phyloP scores from a whole-genome alignment of 2,888 invertebrate species.

The Drosophila merina region DNA sequence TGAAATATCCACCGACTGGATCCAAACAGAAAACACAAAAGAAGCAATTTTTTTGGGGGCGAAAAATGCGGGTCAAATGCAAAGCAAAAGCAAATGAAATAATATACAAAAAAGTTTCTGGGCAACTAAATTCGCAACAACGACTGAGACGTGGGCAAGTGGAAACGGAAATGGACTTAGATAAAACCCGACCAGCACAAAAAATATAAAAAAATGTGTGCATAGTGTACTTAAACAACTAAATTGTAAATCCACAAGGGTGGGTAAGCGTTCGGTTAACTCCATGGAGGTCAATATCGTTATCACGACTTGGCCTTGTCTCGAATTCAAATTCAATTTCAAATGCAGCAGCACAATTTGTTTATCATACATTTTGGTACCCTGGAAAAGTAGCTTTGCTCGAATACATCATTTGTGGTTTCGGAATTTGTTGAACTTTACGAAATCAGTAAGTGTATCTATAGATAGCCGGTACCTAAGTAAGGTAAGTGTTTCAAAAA shows the following conservation, averaged over 20 bases:
- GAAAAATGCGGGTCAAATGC: conserved; percentile 37
- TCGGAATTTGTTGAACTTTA: too few species aligned
- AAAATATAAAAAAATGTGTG: conserved; percentile 14
- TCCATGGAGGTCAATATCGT: conserved; percentile 38
- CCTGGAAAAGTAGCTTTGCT: neutral
- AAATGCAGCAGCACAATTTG: conserved; percentile 26
- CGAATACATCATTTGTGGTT: neutral
- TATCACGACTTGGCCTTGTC: conserved; percentile 34
- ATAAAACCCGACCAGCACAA: conserved; percentile 18
- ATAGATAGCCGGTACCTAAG: neutral
- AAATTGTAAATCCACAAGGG: conserved; percentile 26
- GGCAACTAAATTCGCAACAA: conserved; percentile 14
- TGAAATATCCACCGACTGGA: conserved; percentile 34
- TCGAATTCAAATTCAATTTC: conserved; percentile 36
- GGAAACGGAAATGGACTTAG: conserved; percentile 33
- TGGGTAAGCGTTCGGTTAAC: conserved; percentile 31
- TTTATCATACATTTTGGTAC: conserved; percentile 3
- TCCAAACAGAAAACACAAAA: conserved; percentile 1
- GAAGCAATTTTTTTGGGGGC: neutral
- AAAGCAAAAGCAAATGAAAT: conserved; percentile 1
- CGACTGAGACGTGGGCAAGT: neutral
- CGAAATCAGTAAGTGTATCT: too few species aligned
- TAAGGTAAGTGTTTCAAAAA: neutral
- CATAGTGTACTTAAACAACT: conserved; percentile 1
- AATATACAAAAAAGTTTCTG: conserved; percentile 2